Evolutionary conservation across 2,888 invertebrate species (phyloP).

Genomic region (Diaprepes abbreviatus): DNA sequence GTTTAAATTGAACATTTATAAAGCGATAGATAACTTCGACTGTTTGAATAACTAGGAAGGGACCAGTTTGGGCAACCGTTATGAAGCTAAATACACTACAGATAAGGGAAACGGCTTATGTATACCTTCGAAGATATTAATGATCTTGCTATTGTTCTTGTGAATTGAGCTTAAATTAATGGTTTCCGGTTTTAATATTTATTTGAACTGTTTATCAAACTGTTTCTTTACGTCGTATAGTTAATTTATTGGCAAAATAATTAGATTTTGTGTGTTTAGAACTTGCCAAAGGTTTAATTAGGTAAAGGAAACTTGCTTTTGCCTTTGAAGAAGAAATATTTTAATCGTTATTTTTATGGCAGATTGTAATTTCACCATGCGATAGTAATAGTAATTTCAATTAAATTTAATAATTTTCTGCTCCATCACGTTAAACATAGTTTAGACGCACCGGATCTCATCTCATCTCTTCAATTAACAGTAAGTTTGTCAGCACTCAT

Average conservation of each 20-base stretch:
- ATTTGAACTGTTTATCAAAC: constrained; percentile 5
- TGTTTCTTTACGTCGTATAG: neutral
- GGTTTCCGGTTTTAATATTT: neutral
- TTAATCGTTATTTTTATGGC: no score
- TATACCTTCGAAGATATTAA: constrained; percentile 8
- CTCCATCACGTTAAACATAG: no score
- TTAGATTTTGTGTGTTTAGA: neutral
- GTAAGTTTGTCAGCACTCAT: no score
- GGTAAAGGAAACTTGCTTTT: no score
- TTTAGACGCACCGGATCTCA: no score
- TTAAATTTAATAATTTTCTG: no score
- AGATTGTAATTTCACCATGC: no score
- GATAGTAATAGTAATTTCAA: no score
- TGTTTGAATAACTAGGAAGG: neutral
- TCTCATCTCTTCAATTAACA: no score
- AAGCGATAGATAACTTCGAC: neutral
- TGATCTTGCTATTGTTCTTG: constrained; percentile 6
- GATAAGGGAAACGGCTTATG: constrained; percentile 5
- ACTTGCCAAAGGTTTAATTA: no score
- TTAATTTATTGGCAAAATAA: neutral
- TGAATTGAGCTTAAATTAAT: constrained; percentile 2
- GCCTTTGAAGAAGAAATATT: no score
- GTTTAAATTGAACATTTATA: neutral
- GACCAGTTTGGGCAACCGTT: neutral
- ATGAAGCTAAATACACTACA: constrained; percentile 5